Evolutionary conservation across 2,113 vertebrate species (phyloP).

Genomic region (Pungitius pungitius): DNA sequence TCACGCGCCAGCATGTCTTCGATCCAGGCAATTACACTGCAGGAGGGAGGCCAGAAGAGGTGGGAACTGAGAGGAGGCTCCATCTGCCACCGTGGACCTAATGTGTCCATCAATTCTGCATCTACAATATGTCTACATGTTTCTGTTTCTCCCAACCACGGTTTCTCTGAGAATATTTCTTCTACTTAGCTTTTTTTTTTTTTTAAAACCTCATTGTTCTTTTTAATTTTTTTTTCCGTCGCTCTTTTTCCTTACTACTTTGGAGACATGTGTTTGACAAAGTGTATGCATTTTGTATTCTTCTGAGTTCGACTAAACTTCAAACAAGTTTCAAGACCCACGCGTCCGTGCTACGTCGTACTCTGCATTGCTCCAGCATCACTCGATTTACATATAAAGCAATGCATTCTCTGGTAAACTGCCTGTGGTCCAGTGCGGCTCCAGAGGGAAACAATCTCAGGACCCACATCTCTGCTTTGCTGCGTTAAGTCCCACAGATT

Average conservation of each 20-base stretch:
- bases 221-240: background rate
- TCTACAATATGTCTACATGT: background rate
- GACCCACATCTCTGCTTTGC: too few relatives aligned
- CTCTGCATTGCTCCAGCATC: background rate
- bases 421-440: too few relatives aligned
- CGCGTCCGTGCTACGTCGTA: background rate
- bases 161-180: background rate
- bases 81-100: constrained; percentile 16
- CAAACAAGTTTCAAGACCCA: background rate
- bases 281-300: background rate
- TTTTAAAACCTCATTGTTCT: background rate
- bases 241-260: background rate
- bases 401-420: too few relatives aligned
- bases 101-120: constrained; percentile 29
- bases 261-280: background rate
- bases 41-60: constrained; percentile 29
- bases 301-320: background rate
- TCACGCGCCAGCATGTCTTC: constrained; percentile 89
- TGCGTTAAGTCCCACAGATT: too few relatives aligned
- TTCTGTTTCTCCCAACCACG: constrained; percentile 5
- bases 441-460: too few relatives aligned
- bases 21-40: constrained; percentile 85
- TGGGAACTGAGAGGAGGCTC: constrained; percentile 31
- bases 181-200: background rate
- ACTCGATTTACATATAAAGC: too few relatives aligned